Base-by-base conservation (phyloP, 2,113 vertebrate genomes). In the Stictonetta naevosa region DNA sequence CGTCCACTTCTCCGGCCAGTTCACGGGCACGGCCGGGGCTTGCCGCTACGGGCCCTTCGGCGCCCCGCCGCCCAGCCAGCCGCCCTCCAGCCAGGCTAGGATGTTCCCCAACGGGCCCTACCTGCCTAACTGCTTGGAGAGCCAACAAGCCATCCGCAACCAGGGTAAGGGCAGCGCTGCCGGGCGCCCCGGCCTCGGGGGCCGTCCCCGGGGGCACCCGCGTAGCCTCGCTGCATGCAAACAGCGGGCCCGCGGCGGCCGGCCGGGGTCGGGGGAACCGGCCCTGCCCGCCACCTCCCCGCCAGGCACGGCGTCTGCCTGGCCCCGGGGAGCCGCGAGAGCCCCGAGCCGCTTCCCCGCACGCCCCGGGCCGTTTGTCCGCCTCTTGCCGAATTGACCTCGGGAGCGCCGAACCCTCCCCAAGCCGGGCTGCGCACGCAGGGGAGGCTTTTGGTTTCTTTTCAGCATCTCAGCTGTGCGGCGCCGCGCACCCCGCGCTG, bases 1-100 rank as follows among this genome's bases (percentile, higher is more conserved):
- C 4, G 98, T 99, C 33, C 99, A 99, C 97, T 99, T 99, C 98
- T 99, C 99, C 1, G 99, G 99, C 34, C 99, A 99, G 96, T 98
- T 99, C 78, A 99, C 99, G 3, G 99, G 99, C 79, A 98, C 99
- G 3, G 98, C 98, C 4, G 99, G 99, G 8, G 98, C 99, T 83
- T 99, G 99, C 94, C 98, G 99, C 93, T 99, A 99, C 28, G 99
- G 99, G 16, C 96, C 99, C 34, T 99, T 99, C 85, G 98, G 98
- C 10, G 98, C 98, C 4, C 98, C 98, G 36, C 83, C 98, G 97
- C 96, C 96, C 98, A 69, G 97, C 93, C 98, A 98, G 94, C 93
- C 98, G 58, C 84, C 98, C 19, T 87, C 98, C 5, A 95, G 97
- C 89, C 99, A 99, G 92, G 95, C 98, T n/a, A 97, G 99, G 94